Base-by-base conservation (phyloP, 2,113 vertebrate genomes). In the Sceloporus undulatus region DNA sequence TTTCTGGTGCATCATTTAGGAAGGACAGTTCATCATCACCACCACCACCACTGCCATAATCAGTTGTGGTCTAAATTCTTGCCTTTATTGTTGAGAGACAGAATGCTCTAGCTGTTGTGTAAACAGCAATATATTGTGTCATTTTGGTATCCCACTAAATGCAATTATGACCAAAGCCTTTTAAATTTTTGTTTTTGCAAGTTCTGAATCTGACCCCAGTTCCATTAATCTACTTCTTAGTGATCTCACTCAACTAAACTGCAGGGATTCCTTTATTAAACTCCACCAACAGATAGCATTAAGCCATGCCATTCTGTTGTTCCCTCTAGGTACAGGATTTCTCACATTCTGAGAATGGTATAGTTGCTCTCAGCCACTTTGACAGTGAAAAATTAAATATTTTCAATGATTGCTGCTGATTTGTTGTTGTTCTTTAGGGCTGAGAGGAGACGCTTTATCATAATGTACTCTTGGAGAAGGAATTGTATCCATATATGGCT, bases 1-100 rank as follows among this genome's bases (percentile, higher is more conserved):
- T 84, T 74, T 68, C 70, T 84, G 82, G 27, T 84, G 66, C 82
- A 84, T 40, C 83, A 59, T 74, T 74, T 38, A 56, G 70, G 27
- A 18, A 74, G 48, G 52, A 2, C 1, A 29, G 5, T 68, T 52
- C 27, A 18, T 48, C 62, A 9, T 21, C 52, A 62, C 59, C 59
- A 62, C 13, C 34, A 0, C 27, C 10, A 62, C 59, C 59, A 62
- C 13, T 62, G 16, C 48, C 1, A 3, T 80, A 34, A n/a, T 62
- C 23, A 16, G 78, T 18, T 80, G 42, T 56, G 65, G 19, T 48
- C 38, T 13, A 21, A 71, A 40, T 87, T 42, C 48, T 73, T 6
- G 73, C 23, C 13, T 87, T 56, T 29, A 73, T 42, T 40, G 52
- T 19, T 52, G n/a, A 56, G 48, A 73, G 23, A 71, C 21, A 59